phyloP scores from a whole-genome alignment of 2,797 vertebrate species.

The Pseudochromis fuscus region DNA sequence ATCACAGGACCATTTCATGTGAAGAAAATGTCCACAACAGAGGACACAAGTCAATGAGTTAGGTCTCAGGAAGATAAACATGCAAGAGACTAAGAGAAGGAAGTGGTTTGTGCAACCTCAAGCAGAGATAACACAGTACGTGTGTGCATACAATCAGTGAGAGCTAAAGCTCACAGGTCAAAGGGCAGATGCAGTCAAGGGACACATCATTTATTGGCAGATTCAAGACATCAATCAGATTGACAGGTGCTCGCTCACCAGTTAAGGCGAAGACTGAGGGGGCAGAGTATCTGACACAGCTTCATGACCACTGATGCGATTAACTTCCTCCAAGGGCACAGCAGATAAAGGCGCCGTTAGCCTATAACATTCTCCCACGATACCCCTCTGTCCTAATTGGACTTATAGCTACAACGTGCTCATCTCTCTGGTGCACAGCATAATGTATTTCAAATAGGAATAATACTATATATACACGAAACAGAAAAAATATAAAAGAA shows the following conservation, averaged over 20 bases:
- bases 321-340: conserved; percentile 62
- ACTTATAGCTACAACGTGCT: conserved; percentile 17
- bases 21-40: too few species aligned
- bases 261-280: conserved; percentile 38
- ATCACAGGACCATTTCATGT: too few species aligned
- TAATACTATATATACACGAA: neutral
- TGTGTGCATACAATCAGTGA: conserved; percentile 28
- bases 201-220: conserved; percentile 68
- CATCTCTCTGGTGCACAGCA: neutral
- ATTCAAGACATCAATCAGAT: conserved; percentile 69
- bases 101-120: conserved; percentile 8
- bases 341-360: conserved; percentile 40
- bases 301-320: conserved; percentile 70
- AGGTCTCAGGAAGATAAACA: too few species aligned
- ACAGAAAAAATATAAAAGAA: neutral
- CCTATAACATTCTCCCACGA: conserved; percentile 49
- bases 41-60: too few species aligned
- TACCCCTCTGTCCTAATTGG: conserved; percentile 20
- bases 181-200: conserved; percentile 55
- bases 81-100: conserved; percentile 1
- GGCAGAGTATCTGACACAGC: conserved; percentile 47
- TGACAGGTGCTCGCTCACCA: conserved; percentile 43
- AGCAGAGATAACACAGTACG: neutral
- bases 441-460: neutral
- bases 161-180: conserved; percentile 62